Conservation (phyloP, 1,140 invertebrate species). For the Temnothorax curvispinosus region DNA sequence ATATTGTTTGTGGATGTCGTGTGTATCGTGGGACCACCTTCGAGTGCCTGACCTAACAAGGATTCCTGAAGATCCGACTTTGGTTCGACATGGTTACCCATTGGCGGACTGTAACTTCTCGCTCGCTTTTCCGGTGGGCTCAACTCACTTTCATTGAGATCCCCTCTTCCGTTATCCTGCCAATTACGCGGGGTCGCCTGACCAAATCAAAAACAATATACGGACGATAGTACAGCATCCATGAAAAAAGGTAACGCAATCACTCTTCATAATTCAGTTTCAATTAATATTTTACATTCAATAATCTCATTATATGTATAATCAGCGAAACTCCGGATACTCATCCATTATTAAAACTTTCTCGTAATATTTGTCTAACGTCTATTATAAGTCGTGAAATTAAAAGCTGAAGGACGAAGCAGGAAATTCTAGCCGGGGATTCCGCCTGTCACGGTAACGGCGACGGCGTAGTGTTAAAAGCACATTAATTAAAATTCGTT, state of each 20-base stretch:
- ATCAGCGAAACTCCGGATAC: background rate
- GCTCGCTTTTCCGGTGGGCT: constrained; percentile 87
- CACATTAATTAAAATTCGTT: constrained; percentile 63
- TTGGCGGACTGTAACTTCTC: constrained; percentile 86
- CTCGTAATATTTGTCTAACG: constrained; percentile 54
- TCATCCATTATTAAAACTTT: constrained; percentile 51
- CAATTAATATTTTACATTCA: background rate
- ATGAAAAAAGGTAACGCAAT: background rate
- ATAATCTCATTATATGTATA: constrained; percentile 30
- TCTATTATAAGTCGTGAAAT: constrained; percentile 56
- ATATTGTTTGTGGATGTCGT: constrained; percentile 82
- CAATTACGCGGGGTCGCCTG: constrained; percentile 85
- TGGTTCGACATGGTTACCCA: constrained; percentile 84
- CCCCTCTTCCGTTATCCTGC: constrained; percentile 84
- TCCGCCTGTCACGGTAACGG: constrained; percentile 45
- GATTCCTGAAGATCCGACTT: constrained; percentile 88
- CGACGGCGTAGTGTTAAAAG: constrained; percentile 57
- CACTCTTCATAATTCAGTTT: background rate
- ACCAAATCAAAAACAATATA: background rate
- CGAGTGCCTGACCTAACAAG: constrained; percentile 91
- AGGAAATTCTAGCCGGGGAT: constrained; percentile 45
- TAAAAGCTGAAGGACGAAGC: constrained; percentile 51
- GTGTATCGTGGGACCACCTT: constrained; percentile 88
- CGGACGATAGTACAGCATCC: background rate
- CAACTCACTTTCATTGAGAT: constrained; percentile 82